Evolutionary conservation across 1,140 invertebrate species (phyloP).

Genomic region (Drosophila orena): DNA sequence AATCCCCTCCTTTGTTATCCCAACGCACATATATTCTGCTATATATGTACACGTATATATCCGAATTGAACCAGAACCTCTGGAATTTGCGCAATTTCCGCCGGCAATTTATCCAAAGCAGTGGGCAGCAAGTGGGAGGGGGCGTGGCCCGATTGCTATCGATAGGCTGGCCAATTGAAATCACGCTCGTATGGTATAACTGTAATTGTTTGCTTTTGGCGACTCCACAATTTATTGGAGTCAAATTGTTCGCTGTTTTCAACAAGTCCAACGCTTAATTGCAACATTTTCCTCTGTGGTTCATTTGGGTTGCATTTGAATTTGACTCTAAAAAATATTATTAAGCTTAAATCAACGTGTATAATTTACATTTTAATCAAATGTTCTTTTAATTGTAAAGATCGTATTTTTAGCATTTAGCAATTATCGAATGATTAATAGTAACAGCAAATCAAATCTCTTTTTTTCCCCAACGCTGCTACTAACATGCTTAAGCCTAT

Average conservation of each 20-base stretch:
- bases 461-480: too few relatives aligned
- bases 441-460: too few relatives aligned
- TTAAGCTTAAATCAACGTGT: background rate
- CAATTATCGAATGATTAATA: too few relatives aligned
- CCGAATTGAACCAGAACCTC: conserved; percentile 26
- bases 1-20: conserved; percentile 37
- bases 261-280: background rate
- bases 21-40: conserved; percentile 3
- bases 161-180: conserved; percentile 47
- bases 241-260: conserved; percentile 4
- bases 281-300: background rate
- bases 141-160: conserved; percentile 36
- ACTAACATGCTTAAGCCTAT: too few relatives aligned
- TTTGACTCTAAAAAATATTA: background rate
- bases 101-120: conserved; percentile 61
- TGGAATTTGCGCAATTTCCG: conserved; percentile 72
- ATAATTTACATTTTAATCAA: too few relatives aligned
- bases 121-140: conserved; percentile 33
- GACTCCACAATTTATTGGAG: conserved; percentile 8
- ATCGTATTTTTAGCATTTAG: too few relatives aligned
- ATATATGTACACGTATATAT: background rate
- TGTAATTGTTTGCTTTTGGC: conserved; percentile 31
- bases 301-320: background rate
- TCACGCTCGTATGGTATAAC: conserved; percentile 7
- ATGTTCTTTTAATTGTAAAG: too few relatives aligned